Evolutionary conservation across 2,113 vertebrate species (phyloP), one percentile per base, ranked within the genome.

Genomic region (Arizona elegans): DNA sequence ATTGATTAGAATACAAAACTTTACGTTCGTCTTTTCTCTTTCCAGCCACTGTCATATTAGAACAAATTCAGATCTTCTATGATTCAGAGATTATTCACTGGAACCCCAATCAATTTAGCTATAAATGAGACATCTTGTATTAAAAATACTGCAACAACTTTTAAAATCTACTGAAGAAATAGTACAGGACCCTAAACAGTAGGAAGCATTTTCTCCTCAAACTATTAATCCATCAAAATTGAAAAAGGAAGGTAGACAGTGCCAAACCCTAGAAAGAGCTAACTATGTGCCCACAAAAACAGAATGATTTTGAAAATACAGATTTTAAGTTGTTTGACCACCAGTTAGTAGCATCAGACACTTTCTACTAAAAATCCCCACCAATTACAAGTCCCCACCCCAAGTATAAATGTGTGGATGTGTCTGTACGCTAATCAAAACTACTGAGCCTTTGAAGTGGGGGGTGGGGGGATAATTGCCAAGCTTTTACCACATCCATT

Each of bases 371-470:
- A 96, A 58, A 88, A 17, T 93, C 91, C 96, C 92, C 96, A 97
- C 96, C 94, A 96, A 89, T 95, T 93, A 95, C 93, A 70, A n/a
- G 0, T 11, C 29, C 65, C 5, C 29, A n/a, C 29, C 65, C 29
- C 23, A 59, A 96, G 95, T 96, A 96, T 95, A 95, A 96, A 94
- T 92, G 91, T 93, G 94, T 94, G 81, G 93, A 96, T 94, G 97
- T 95, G 95, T 97, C 97, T 95, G 96, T 95, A 96, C 81, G 95
- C 95, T 95, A 95, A 96, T 97, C 92, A 97, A 94, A 96, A 95
- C 95, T 59, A 23, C 93, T 96, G 95, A 97, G 97, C 96, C 93
- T 94, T 97, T 95, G 96, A 96, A 97, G 96, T 91, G 96, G 97
- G 97, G 96, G 96, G 95, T 91, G 94, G 92, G 94, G 95, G 94